Evolutionary conservation across 2,113 vertebrate genomes (phyloP).

Genomic region (Polypterus bichir): DNA sequence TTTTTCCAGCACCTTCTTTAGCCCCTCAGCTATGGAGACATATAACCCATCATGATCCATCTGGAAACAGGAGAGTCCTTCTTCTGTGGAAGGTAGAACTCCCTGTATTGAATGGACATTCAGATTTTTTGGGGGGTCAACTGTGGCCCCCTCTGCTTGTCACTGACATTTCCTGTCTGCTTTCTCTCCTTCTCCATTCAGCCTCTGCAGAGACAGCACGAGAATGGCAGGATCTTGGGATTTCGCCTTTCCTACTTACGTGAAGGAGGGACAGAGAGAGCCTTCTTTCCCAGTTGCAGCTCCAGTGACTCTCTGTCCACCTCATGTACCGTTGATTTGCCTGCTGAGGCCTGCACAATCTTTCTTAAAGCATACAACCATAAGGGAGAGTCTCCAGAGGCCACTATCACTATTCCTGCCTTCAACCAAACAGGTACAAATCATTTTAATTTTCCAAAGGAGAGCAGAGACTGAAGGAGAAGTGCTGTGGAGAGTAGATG

Average conservation of each 20-base stretch:
- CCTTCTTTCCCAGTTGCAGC: not conserved
- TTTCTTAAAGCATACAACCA: slow-evolving; percentile 7
- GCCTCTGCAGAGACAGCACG: slow-evolving; percentile 15
- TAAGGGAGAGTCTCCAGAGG: slow-evolving; percentile 6
- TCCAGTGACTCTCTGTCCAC: not conserved
- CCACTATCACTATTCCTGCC: not conserved
- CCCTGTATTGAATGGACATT: not conserved
- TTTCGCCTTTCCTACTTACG: slow-evolving; percentile 13
- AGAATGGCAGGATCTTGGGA: slow-evolving; percentile 17
- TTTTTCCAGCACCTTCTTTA: slow-evolving; percentile 10
- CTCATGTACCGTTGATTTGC: not conserved
- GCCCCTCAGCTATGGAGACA: slow-evolving; percentile 19
- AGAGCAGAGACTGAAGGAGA: no score
- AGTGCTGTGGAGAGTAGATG: no score
- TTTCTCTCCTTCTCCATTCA: slow-evolving; percentile 3
- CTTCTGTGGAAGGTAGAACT: slow-evolving; percentile 29
- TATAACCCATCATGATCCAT: not conserved
- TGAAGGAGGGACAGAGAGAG: not conserved
- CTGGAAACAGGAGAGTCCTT: slow-evolving; percentile 5
- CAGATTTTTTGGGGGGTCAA: not conserved
- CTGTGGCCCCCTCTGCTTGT: no score
- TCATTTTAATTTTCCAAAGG: no score
- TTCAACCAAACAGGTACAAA: slow-evolving; percentile 5
- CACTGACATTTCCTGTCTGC: not conserved
- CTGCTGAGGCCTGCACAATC: not conserved